Evolutionary conservation across 2,888 invertebrate genomes (phyloP), one percentile per base, ranked within the genome.

Genomic region (Cantharis rufa): DNA sequence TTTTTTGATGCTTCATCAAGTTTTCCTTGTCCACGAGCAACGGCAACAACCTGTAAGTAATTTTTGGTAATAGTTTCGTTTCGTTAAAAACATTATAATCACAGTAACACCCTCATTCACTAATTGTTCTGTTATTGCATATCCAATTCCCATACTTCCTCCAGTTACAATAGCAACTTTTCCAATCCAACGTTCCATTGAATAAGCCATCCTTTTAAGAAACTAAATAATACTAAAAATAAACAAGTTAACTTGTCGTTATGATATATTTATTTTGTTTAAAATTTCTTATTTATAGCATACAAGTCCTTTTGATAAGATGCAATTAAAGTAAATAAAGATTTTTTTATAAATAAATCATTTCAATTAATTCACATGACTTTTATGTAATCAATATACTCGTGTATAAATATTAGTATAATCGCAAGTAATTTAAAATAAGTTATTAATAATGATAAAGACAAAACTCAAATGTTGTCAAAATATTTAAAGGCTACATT

Each of bases 131-230:
- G 71, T 68, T n/a, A 71, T 62, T 21, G 48, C 74, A 18, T 18
- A 16, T 15, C 74, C 74, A 16, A 74, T 74, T 15, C 74, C 74
- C 13, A 71, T 63, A 28, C 61, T 71, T 3, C 71, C 62, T n/a
- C 71, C 75, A 10, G 75, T 71, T 62, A 75, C 68, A 15, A 75
- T 28, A 3, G 75, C 75, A 16, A 71, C 61, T 68, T 75, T 75
- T 21, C 75, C 75, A 27, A 66, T 64, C 75, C 70, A 75, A 15
- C 70, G 32, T 15, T 70, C 66, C 75, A 75, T 75, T 3, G 71
- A 71, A 63, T 13, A 10, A 15, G 15, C 16, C 63, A 71, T 71
- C n/a, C 48, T 9, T n/a, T 48, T 48, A n/a, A 48, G n/a, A 48
- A 48, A 48, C 48, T 48, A n/a, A 48, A 48, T 48, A 0, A 7